Conservation (phyloP, 2,797 vertebrate genomes). For the Lutra lutra region DNA sequence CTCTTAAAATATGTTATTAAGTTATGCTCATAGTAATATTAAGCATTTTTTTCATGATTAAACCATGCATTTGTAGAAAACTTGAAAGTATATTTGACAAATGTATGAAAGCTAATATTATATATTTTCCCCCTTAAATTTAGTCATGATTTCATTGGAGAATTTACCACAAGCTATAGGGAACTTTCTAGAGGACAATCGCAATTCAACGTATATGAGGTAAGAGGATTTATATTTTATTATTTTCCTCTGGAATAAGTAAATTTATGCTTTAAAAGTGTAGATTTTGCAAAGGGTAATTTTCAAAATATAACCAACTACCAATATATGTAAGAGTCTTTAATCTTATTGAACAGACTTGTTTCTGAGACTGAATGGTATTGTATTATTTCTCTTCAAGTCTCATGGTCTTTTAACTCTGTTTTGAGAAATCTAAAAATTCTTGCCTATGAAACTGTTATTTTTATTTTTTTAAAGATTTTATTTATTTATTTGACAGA, state of each 20-base stretch:
- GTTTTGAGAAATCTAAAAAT: slow-evolving; percentile 4
- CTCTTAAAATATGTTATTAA: not conserved
- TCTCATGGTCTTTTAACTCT: not conserved
- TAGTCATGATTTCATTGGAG: slow-evolving; percentile 98
- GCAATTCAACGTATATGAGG: slow-evolving; percentile 99
- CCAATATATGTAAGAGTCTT: not conserved
- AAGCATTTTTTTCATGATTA: not conserved
- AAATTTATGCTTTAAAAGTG: not conserved
- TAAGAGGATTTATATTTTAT: slow-evolving; percentile 80
- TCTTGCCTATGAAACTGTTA: not conserved
- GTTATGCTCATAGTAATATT: not conserved
- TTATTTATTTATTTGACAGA: no score
- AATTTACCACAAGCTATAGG: slow-evolving; percentile 98
- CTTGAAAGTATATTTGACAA: slow-evolving; percentile 36
- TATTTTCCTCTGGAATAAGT: not conserved
- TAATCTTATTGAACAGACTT: not conserved
- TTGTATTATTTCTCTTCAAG: not conserved
- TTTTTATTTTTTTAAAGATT: no score
- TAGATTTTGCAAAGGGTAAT: not conserved
- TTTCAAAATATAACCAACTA: not conserved
- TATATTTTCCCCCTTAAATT: slow-evolving; percentile 35
- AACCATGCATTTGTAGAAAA: not conserved
- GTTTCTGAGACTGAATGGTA: not conserved
- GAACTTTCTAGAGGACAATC: slow-evolving; percentile 97
- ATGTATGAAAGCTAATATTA: slow-evolving; percentile 50